Conservation (phyloP, 2,888 invertebrate species). For the Caenorhabditis sulstoni region DNA sequence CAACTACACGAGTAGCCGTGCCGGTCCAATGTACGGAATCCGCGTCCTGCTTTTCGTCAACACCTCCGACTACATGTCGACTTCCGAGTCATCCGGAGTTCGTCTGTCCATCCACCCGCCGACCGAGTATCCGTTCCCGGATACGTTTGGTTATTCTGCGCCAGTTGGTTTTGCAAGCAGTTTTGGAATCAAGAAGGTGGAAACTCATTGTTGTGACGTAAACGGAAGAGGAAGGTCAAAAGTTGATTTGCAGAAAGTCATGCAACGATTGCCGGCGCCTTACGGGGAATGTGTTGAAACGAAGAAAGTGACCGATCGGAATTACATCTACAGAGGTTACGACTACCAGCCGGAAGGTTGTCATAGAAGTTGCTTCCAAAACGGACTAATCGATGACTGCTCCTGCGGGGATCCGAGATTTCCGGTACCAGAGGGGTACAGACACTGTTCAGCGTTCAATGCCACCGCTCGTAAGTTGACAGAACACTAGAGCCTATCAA, state of each 20-base stretch:
- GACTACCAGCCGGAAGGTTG: constrained; percentile 74
- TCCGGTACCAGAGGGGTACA: constrained; percentile 62
- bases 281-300: constrained; percentile 68
- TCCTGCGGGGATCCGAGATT: constrained; percentile 73
- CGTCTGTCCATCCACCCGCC: constrained; percentile 71
- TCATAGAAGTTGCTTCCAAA: constrained; percentile 73
- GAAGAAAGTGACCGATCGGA: constrained; percentile 46
- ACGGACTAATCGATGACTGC: constrained; percentile 67
- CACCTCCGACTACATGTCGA: constrained; percentile 74
- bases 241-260: constrained; percentile 62
- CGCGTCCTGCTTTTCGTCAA: constrained; percentile 72
- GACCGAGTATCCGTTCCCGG: constrained; percentile 72
- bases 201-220: constrained; percentile 13
- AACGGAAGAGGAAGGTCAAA: neutral
- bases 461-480: constrained; percentile 67
- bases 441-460: constrained; percentile 72
- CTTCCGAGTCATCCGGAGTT: constrained; percentile 72
- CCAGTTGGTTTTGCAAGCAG: constrained; percentile 72
- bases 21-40: constrained; percentile 76
- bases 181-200: constrained; percentile 72
- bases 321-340: constrained; percentile 68
- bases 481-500: too few relatives aligned
- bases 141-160: constrained; percentile 73
- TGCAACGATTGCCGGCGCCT: constrained; percentile 68
- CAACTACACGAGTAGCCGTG: constrained; percentile 70